Evolutionary conservation across 2,797 vertebrate species (phyloP), one percentile per base, ranked within the genome.

Genomic region (Australoheros facetus): DNA sequence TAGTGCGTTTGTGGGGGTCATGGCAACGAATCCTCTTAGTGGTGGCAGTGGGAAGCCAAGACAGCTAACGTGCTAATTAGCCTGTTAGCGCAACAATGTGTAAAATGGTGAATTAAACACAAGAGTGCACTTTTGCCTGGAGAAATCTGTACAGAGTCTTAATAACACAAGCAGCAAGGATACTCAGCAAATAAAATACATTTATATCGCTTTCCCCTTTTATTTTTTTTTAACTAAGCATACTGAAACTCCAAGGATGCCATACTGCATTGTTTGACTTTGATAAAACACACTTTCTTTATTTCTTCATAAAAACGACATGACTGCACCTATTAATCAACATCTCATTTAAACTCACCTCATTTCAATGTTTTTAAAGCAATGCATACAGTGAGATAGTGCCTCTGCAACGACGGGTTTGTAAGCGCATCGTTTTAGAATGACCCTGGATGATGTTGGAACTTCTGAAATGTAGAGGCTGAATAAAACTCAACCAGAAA

Each of bases 401-500:
- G 85, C 78, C 76, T 86, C 75, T 70, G 82, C 71, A 60, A 78
- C 55, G 80, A 77, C 17, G 30, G 62, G 56, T 76, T 81, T 72
- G 78, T 56, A 73, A 34, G 77, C 12, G 70, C 62, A 76, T 82
- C 60, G 60, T 83, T 13, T 5, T n/a, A n/a, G 53, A 85, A 87
- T 59, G 70, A 84, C 3, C 14, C 79, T 86, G 75, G 59, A 21
- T 54, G 37, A 70, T 56, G 71, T 21, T 79, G 60, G 62, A 88
- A 86, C 85, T 56, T 77, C 34, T 62, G 66, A 71, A 59, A 79
- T 70, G 26, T 28, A 56, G 51, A 78, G 82, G 91, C 76, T 94
- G 94, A 95, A 85, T 94, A 95, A 94, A 96, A 95, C 94, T 95
- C 94, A 95, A 91, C 93, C 91, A 55, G 76, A 83, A 70, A 71